Base-by-base conservation (phyloP, 2,888 invertebrate genomes). In the Meghimatium bilineatum region DNA sequence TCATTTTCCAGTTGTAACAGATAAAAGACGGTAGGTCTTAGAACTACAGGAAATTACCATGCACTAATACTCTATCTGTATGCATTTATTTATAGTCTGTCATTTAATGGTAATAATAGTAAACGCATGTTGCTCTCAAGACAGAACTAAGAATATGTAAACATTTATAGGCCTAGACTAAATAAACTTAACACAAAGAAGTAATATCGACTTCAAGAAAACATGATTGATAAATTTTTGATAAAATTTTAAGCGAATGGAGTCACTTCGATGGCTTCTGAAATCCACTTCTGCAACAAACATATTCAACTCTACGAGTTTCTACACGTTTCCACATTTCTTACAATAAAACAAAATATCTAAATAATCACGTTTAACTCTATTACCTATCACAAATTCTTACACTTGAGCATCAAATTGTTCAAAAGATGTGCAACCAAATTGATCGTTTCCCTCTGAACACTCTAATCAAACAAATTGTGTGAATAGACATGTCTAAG, bases 381-480 rank as follows among this genome's bases (percentile, higher is more conserved):
- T 14, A 12, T 66, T 66, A 32, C 32, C 32, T 29, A 32, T 8
- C 66, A 66, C n/a, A 66, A 66, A 66, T 66, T 66, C n/a, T n/a
- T 32, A 29, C 66, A 66, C 12, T 36, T 38, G 20, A 71, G 38
- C 56, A 23, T 56, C 8, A 56, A 56, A 56, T 56, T 56, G 56
- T 56, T 56, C 56, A 56, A 38, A 71, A 36, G 36, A 71, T 44
- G 66, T 56, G 36, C 44, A 75, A 29, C 63, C 63, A 36, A 63
- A 60, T 77, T 60, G 69, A 44, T 67, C 79, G 69, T 79, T 79
- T 79, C 69, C 67, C 79, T 79, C 67, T 32, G 79, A 38, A 32
- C 29, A 44, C 49, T 60, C 69, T 69, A 69, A 36, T n/a, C 26
- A 26, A 26, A 56, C 36, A 71, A 71, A 71, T 12, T 66, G 38